Base-by-base conservation (phyloP, 2,888 invertebrate genomes). In the Boloria euphrosyne region DNA sequence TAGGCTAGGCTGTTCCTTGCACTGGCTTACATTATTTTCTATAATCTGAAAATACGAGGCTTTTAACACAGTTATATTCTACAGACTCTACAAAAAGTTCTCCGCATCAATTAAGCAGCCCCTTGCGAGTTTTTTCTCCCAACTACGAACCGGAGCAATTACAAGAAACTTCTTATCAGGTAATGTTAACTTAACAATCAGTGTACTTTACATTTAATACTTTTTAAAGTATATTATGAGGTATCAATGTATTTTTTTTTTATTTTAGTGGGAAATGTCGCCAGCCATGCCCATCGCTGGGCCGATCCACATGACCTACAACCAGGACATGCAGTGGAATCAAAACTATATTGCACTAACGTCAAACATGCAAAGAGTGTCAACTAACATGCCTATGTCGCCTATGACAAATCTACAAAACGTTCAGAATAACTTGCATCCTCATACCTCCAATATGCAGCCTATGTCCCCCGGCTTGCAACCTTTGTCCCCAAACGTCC, bases 21-120 rank as follows among this genome's bases (percentile, higher is more conserved):
- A 13, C 31, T 65, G 31, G 14, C 31, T 17, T 31, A 58, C n/a
- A 50, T 55, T 44, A 16, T 16, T n/a, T 22, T 38, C 13, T 57
- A 18, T 51, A 53, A 51, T 31, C 13, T 17, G n/a, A 58, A 14
- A 31, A 47, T 4, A 13, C 16, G 7, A 18, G 17, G 13, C 16
- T 60, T 60, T 16, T 38, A 18, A 50, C 16, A n/a, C 22, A 46
- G 13, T 43, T 57, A 31, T 65, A 62, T 60, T 58, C 51, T 62
- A 13, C 67, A 73, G 74, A 70, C n/a, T n/a, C n/a, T n/a, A n/a
- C n/a, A n/a, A 72, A 71, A 57, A 67, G 73, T 49, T 73, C 87
- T 2, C 84, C 85, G 7, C 83, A 82, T 49, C 79, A 77, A 43
- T 73, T 83, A 73, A 75, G 77, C 70, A 82, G 80, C 61, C 83